These are phyloP conservation scores for Luidia sarsii DNA, from an alignment of 53 echinoderm and acorn worm genomes.

Conservation along the genomic window DNA sequence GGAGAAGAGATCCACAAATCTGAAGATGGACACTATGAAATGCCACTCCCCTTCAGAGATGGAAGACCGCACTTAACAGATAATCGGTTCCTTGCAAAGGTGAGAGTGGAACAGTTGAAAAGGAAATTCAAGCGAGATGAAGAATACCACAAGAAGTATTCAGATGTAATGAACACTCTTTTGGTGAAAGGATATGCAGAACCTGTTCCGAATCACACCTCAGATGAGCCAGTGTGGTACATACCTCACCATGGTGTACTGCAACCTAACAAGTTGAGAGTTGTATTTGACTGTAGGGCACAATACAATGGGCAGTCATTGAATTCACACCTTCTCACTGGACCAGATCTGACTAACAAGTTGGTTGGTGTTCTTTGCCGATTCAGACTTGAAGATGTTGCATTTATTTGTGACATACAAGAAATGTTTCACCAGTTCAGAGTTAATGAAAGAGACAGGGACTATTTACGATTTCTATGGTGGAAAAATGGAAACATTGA, in stretches of 20 bases:
- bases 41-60: conserved; percentile 40
- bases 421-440: conserved; percentile 60
- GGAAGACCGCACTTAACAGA: conserved; percentile 11
- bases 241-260: conserved; percentile 66
- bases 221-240: conserved; percentile 55
- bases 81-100: conserved; percentile 9
- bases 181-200: conserved; percentile 43
- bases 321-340: conserved; percentile 16
- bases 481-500: conserved; percentile 54
- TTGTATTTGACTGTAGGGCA: conserved; percentile 62
- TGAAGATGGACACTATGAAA: conserved; percentile 30
- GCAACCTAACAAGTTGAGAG: conserved; percentile 45
- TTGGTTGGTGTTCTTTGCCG: conserved; percentile 36
- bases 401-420: conserved; percentile 47
- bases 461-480: conserved; percentile 70
- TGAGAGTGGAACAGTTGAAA: conserved; percentile 14
- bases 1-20: conserved; percentile 23
- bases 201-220: conserved; percentile 24
- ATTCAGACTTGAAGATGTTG: conserved; percentile 36
- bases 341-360: conserved; percentile 43
- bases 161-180: conserved; percentile 19
- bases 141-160: conserved; percentile 40
- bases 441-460: conserved; percentile 20
- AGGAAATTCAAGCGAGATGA: conserved; percentile 35
- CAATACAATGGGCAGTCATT: conserved; percentile 11